A percentile compares a stretch with the other conserved stretches of the same genome.
Conservation (phyloP, 2,888 invertebrate species). For the Amphipyra berbera region DNA sequence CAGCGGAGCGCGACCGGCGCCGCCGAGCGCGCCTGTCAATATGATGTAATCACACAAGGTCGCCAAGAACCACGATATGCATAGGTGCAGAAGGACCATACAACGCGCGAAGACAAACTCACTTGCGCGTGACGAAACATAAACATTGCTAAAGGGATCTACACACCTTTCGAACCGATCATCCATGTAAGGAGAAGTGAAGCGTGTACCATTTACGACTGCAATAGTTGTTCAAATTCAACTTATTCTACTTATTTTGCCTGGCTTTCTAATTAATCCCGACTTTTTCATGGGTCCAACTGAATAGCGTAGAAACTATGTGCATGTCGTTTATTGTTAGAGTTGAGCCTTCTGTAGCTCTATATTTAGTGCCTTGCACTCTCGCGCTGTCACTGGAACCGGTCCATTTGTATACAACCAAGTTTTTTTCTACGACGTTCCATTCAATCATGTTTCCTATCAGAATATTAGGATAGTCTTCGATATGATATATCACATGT, state of each 20-base stretch:
- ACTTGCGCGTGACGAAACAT: conserved; percentile 12
- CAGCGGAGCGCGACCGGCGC: conserved; percentile 62
- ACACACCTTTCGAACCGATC: too few relatives aligned
- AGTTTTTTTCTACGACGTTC: conserved; percentile 36
- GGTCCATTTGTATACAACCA: conserved; percentile 57
- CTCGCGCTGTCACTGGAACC: conserved; percentile 59
- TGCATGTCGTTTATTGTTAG: background rate
- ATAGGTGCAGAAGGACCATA: conserved; percentile 46
- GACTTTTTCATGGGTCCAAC: too few relatives aligned
- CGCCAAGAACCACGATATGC: conserved; percentile 52
- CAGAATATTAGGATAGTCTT: conserved; percentile 33
- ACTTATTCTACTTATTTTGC: too few relatives aligned
- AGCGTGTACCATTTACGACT: too few relatives aligned
- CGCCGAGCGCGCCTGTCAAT: conserved; percentile 61
- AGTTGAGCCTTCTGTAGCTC: conserved; percentile 30
- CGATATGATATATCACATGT: too few relatives aligned
- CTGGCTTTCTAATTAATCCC: too few relatives aligned
- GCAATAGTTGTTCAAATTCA: too few relatives aligned
- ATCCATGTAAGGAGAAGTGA: too few relatives aligned
- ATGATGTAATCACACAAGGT: conserved; percentile 75
- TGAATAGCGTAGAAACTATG: too few relatives aligned
- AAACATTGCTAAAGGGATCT: background rate
- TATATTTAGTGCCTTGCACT: conserved; percentile 13
- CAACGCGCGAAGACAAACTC: conserved; percentile 6
- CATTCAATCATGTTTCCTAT: conserved; percentile 42